Evolutionary conservation across 2,797 vertebrate species (phyloP).

Genomic region (Onychomys torridus): DNA sequence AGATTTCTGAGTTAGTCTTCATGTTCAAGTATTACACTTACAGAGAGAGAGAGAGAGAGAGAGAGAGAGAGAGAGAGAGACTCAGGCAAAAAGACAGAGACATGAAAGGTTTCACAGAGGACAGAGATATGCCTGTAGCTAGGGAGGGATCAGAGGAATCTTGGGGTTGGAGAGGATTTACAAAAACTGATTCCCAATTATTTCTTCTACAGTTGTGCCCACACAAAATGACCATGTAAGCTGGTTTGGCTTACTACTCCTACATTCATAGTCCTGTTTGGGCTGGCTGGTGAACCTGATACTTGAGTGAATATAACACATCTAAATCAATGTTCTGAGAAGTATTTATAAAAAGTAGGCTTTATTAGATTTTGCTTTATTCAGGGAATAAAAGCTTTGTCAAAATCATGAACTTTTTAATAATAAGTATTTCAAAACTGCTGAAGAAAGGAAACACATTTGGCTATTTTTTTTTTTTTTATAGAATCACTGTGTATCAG

Average conservation of each 20-base stretch:
- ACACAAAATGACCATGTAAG: not conserved
- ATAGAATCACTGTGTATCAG: not conserved
- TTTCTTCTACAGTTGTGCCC: constrained; percentile 18
- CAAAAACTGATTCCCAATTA: not conserved
- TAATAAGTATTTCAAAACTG: constrained; percentile 42
- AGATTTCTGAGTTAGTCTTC: not conserved
- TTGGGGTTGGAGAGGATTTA: not conserved
- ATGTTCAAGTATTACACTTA: constrained; percentile 16
- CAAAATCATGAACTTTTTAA: constrained; percentile 23
- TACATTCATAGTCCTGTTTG: constrained; percentile 34
- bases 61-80: not conserved
- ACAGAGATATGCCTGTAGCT: not conserved
- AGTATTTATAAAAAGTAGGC: not conserved
- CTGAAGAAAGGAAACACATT: constrained; percentile 48
- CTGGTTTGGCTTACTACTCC: not conserved
- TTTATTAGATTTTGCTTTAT: constrained; percentile 48
- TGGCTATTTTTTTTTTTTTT: constrained; percentile 28
- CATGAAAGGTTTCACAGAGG: not conserved
- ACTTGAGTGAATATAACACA: constrained; percentile 20
- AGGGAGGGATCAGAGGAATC: not conserved
- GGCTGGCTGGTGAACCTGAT: not conserved
- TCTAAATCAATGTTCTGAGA: constrained; percentile 40
- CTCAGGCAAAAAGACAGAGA: not conserved
- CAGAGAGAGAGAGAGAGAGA: not conserved
- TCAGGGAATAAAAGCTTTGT: constrained; percentile 2